A percentile compares a stretch with the other conserved stretches of the same genome.
These are phyloP conservation scores for Didymodactylos carnosus DNA, from an alignment of 2,888 invertebrate species.

Conservation along the genomic window DNA sequence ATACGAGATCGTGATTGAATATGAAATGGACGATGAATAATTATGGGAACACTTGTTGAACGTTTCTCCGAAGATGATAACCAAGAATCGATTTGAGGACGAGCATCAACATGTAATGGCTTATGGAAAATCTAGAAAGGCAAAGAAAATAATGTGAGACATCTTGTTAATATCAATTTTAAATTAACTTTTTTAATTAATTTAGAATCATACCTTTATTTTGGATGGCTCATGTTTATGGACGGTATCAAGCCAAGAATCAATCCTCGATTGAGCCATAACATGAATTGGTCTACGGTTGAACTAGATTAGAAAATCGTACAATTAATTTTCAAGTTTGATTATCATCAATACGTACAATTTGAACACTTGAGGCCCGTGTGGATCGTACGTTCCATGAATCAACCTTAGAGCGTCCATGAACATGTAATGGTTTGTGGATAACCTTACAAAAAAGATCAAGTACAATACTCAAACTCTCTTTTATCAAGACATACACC, in stretches of 20 bases:
- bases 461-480: not conserved
- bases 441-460: not conserved
- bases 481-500: too few relatives aligned
- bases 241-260: not conserved
- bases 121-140: not conserved
- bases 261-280: not conserved
- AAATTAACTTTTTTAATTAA: too few relatives aligned
- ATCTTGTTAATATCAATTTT: too few relatives aligned
- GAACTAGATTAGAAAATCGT: not conserved
- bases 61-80: too few relatives aligned
- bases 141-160: too few relatives aligned
- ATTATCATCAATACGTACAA: too few relatives aligned
- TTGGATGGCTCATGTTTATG: too few relatives aligned
- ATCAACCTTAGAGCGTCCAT: not conserved
- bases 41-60: too few relatives aligned
- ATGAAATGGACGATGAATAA: not conserved
- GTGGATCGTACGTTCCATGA: not conserved
- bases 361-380: not conserved
- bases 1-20: not conserved
- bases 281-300: not conserved
- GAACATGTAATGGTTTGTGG: not conserved
- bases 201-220: too few relatives aligned
- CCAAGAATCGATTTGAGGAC: not conserved
- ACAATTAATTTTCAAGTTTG: not conserved
- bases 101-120: not conserved